phyloP scores from a whole-genome alignment of 2,797 vertebrate species.

The Pseudochromis fuscus region DNA sequence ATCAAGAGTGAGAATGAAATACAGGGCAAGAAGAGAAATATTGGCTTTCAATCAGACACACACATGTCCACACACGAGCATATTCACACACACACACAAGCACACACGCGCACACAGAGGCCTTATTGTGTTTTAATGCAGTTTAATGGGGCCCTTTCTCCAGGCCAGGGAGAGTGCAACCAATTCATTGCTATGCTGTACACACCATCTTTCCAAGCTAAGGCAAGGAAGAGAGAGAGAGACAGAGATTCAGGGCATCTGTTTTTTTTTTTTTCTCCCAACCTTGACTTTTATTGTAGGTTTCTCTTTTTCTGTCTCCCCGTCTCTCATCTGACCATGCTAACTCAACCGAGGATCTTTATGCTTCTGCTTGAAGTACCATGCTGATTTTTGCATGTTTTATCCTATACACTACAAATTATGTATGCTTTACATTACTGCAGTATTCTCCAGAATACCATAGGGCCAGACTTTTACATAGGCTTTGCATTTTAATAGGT shows the following conservation, averaged over 20 bases:
- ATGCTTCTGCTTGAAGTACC: conserved; percentile 19
- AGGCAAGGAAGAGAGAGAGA: conserved; percentile 59
- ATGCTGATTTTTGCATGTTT: conserved; percentile 31
- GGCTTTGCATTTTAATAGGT: conserved; percentile 23
- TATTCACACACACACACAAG: background rate
- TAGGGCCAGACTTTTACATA: background rate
- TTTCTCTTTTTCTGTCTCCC: conserved; percentile 22
- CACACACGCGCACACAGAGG: conserved; percentile 58
- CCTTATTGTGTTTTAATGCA: conserved; percentile 85
- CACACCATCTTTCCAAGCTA: conserved; percentile 70
- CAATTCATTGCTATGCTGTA: conserved; percentile 81
- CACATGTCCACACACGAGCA: background rate
- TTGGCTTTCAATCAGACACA: conserved; percentile 57
- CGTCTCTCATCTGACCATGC: conserved; percentile 39
- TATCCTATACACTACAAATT: conserved; percentile 12
- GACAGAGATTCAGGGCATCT: conserved; percentile 47
- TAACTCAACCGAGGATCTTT: conserved; percentile 26
- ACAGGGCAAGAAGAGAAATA: conserved; percentile 63
- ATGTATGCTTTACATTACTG: conserved; percentile 3
- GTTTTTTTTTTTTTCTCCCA: conserved; percentile 36
- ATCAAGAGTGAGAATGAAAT: conserved; percentile 67
- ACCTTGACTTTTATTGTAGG: conserved; percentile 47
- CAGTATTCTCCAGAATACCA: conserved; percentile 8
- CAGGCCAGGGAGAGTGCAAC: conserved; percentile 69
- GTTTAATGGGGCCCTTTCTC: conserved; percentile 82